Conservation (phyloP, 2,113 vertebrate species). For the Dascyllus trimaculatus region DNA sequence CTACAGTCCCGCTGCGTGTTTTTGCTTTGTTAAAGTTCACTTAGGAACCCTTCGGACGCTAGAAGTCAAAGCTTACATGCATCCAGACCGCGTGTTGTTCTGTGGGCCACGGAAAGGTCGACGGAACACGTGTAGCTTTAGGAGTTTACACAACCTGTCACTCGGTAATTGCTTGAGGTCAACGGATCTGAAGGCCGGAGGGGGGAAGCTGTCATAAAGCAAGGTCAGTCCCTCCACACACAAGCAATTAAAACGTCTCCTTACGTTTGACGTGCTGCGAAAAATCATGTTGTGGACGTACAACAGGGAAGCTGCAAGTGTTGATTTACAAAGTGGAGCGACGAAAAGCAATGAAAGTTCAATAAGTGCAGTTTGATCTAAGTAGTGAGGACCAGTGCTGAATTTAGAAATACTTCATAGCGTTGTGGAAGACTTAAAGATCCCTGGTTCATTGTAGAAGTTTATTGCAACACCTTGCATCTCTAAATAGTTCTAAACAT, state of each 20-base stretch:
- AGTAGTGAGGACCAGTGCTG: too few species aligned
- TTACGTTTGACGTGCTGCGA: constrained; percentile 10
- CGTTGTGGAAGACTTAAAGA: too few species aligned
- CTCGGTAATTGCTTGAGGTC: constrained; percentile 49
- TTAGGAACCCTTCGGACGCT: background rate
- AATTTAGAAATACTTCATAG: background rate
- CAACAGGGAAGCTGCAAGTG: constrained; percentile 7
- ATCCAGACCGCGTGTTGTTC: constrained; percentile 7
- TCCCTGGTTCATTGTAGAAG: too few species aligned
- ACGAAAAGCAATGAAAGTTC: background rate
- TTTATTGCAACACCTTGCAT: too few species aligned
- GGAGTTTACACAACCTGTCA: constrained; percentile 65
- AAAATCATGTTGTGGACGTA: constrained; percentile 2
- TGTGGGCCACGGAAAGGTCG: constrained; percentile 40
- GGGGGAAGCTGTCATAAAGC: constrained; percentile 37
- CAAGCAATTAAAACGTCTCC: constrained; percentile 57
- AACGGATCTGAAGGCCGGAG: constrained; percentile 21
- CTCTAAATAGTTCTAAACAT: too few species aligned
- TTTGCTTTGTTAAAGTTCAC: constrained; percentile 1
- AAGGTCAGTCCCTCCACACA: constrained; percentile 44
- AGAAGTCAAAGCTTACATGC: background rate
- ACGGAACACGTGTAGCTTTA: constrained; percentile 56
- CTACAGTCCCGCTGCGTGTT: constrained; percentile 27
- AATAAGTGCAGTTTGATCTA: too few species aligned
- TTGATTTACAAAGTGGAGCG: background rate